Conservation (phyloP, 2,888 invertebrate genomes). For the Tiliacea citrago region DNA sequence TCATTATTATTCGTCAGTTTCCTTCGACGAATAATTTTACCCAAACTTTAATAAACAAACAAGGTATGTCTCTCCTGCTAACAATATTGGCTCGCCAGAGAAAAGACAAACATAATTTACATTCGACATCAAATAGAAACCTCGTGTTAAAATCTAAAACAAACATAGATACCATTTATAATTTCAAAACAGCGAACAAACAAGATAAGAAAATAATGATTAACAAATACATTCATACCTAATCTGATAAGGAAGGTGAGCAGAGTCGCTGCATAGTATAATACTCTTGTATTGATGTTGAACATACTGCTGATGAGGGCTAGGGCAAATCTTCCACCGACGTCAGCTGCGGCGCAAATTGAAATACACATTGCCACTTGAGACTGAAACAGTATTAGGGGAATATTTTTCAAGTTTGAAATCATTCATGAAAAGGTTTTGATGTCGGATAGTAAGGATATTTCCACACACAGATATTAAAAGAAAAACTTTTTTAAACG, state of each 20-base stretch:
- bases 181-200: constrained; percentile 14
- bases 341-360: constrained; percentile 84
- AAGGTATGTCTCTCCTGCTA: neutral
- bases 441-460: neutral
- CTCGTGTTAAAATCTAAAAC: constrained; percentile 2
- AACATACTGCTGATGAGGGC: constrained; percentile 80
- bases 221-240: constrained; percentile 62
- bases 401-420: neutral
- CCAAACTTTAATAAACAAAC: neutral
- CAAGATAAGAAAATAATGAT: constrained; percentile 32
- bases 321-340: constrained; percentile 81
- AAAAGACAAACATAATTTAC: constrained; percentile 1
- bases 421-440: neutral
- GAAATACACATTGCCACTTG: constrained; percentile 85
- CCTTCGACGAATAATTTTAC: too few relatives aligned
- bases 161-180: constrained; percentile 29
- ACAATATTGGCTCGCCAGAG: neutral
- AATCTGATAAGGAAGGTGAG: constrained; percentile 81
- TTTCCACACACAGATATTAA: neutral
- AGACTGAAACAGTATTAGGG: constrained; percentile 73
- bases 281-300: constrained; percentile 79
- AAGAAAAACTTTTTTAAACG: too few relatives aligned
- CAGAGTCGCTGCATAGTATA: constrained; percentile 81
- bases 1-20: too few relatives aligned
- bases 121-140: constrained; percentile 4